Base-by-base conservation (phyloP, 2,797 vertebrate genomes). In the Tauraco hartlaubi region DNA sequence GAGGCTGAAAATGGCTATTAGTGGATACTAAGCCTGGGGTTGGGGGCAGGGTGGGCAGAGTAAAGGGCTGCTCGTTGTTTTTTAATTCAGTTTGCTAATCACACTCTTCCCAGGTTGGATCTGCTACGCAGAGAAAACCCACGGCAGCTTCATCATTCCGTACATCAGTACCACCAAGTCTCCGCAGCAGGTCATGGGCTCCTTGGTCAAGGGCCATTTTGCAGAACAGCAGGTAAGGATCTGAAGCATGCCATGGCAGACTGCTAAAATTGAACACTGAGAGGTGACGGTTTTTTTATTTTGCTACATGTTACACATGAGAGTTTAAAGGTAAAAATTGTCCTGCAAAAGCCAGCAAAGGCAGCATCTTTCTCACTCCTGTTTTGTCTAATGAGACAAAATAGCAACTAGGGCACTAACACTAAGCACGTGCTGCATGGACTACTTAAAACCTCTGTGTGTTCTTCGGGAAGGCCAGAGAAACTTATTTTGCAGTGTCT, bases 101-200 rank as follows among this genome's bases (percentile, higher is more conserved):
- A 2, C 19, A 1, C 35, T 68, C 62, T 26, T 44, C 15, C 5
- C 96, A 99, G 99, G 99, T 35, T 99, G 99, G 99, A 99, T 99
- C 94, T 99, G 99, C 97, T 99, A 99, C 0, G 99, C 99, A 8
- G 99, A 99, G 98, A 99, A 99, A 97, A 99, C 99, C 26, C 99
- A 99, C 0, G 99, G 99, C 66, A 98, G 98, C 17, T 98, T 99
- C 86, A 98, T 99, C 92, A 98, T 99, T 20, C 99, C 99, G 11
- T 98, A 99, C 82, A 98, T 99, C 97, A 99, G 99, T 83, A 98
- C 99, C 2, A 98, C 98, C 52, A 99, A 99, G 85, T 99, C 99
- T 20, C 99, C 99, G 0, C 99, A 99, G 98, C 99, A 99, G 97
- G 98, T 99, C 94, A 99, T 99, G 99, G 99, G 99, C 58, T 98